Conservation (phyloP, 1,140 invertebrate genomes). For the Tetragonula clypearis region DNA sequence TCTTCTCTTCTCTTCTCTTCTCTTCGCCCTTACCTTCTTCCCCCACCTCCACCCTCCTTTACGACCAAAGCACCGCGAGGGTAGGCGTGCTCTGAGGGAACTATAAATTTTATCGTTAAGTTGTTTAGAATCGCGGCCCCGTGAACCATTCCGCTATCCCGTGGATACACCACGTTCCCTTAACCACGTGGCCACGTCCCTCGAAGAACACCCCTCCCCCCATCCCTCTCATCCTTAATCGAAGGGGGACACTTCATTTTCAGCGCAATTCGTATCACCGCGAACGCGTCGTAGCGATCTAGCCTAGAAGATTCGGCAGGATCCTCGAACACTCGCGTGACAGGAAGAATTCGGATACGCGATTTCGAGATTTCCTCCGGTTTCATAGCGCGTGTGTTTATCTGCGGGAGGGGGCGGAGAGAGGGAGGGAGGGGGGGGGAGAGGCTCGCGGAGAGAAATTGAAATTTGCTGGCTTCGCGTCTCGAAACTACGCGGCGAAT, state of each 20-base stretch:
- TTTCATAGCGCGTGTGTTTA: too few species aligned
- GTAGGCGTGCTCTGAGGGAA: conserved; percentile 77
- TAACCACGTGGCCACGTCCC: background rate
- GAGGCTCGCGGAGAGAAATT: background rate
- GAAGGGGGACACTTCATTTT: conserved; percentile 71
- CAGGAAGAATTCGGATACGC: too few species aligned
- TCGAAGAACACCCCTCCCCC: conserved; percentile 1
- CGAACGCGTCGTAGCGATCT: too few species aligned
- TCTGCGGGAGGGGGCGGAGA: too few species aligned
- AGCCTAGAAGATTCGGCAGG: too few species aligned
- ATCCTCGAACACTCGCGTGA: conserved; percentile 44
- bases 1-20: conserved; percentile 28
- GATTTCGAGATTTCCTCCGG: too few species aligned
- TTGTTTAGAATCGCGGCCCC: conserved; percentile 79
- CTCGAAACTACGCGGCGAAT: too few species aligned
- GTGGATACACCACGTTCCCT: background rate
- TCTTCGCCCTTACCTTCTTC: conserved; percentile 26
- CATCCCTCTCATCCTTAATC: conserved; percentile 4
- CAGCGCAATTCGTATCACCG: conserved; percentile 28
- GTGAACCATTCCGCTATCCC: conserved; percentile 51
- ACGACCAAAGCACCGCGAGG: conserved; percentile 54
- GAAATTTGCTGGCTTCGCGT: background rate
- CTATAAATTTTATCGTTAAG: conserved; percentile 82
- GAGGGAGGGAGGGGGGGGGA: fast-evolving
- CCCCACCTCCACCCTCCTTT: conserved; percentile 12